A percentile compares a stretch with the other conserved stretches of the same genome.
Evolutionary conservation across 2,888 invertebrate species (phyloP).

Genomic region (Spisula solida): DNA sequence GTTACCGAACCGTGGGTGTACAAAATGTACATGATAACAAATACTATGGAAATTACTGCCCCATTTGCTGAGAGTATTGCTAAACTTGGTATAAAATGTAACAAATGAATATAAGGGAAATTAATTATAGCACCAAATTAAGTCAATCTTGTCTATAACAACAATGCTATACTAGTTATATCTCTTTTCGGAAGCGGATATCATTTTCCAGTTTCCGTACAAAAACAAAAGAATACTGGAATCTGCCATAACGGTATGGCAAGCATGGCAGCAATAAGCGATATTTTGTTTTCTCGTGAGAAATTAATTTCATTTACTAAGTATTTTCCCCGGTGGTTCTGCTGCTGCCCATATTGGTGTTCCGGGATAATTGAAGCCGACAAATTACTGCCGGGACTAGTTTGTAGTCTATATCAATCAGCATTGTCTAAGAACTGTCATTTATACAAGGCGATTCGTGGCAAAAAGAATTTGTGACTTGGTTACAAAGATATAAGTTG

Average conservation of each 20-base stretch:
- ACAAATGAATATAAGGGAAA: no score
- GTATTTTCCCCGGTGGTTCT: slow-evolving; percentile 30
- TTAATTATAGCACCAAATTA: no score
- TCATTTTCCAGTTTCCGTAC: background rate
- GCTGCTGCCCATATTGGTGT: slow-evolving; percentile 25
- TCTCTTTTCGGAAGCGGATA: background rate
- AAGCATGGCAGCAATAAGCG: background rate
- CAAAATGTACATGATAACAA: no score
- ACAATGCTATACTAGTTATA: no score
- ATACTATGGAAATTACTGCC: no score
- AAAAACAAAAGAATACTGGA: background rate
- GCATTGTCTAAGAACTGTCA: slow-evolving; percentile 28
- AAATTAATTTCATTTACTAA: slow-evolving; percentile 34
- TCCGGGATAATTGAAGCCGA: slow-evolving; percentile 45
- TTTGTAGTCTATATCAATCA: slow-evolving; percentile 34
- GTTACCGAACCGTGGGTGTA: no score
- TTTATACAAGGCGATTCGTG: slow-evolving; percentile 9
- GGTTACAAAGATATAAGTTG: background rate
- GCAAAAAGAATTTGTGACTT: background rate
- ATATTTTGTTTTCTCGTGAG: slow-evolving; percentile 28
- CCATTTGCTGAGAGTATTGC: no score
- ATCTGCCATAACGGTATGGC: background rate
- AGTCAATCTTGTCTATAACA: no score
- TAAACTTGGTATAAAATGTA: no score
- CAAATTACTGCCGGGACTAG: slow-evolving; percentile 40